phyloP scores from a whole-genome alignment of 30 jellyfish, hydroid and myxozoan genomes.

The Rhopilema esculentum region DNA sequence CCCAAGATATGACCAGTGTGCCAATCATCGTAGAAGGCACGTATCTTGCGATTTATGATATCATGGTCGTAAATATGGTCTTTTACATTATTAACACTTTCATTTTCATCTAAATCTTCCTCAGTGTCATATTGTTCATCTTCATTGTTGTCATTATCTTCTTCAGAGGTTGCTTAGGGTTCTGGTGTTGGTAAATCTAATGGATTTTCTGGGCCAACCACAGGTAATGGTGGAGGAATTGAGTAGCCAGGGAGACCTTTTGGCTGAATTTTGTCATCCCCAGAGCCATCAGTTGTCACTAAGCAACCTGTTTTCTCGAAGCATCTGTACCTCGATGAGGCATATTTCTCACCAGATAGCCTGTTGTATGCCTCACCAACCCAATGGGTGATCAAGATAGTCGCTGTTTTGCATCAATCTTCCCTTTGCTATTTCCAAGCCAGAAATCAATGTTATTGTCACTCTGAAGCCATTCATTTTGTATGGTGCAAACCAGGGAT shows the following conservation, averaged over 20 bases:
- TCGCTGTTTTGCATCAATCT: too few relatives aligned
- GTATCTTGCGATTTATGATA: slow-evolving; percentile 43
- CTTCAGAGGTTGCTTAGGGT: slow-evolving; percentile 24
- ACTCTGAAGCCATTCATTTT: slow-evolving; percentile 54
- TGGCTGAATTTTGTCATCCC: slow-evolving; percentile 34
- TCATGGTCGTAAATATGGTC: slow-evolving; percentile 49
- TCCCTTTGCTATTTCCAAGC: slow-evolving; percentile 49
- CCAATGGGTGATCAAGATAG: too few relatives aligned
- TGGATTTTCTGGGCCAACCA: slow-evolving; percentile 49
- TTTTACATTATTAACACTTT: slow-evolving; percentile 47
- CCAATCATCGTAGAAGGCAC: too few relatives aligned
- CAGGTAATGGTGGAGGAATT: slow-evolving; percentile 63
- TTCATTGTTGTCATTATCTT: slow-evolving; percentile 20
- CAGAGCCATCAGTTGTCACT: slow-evolving; percentile 65
- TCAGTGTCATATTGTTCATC: slow-evolving; percentile 38
- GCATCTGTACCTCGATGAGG: slow-evolving; percentile 1
- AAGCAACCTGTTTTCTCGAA: slow-evolving; percentile 66
- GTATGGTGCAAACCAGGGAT: slow-evolving; percentile 9
- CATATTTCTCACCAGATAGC: slow-evolving; percentile 38
- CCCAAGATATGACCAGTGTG: slow-evolving; percentile 32
- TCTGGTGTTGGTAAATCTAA: slow-evolving; percentile 55
- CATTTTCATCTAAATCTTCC: slow-evolving; percentile 41
- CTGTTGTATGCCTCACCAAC: too few relatives aligned
- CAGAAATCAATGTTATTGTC: slow-evolving; percentile 60
- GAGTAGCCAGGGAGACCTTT: slow-evolving; percentile 64